A percentile compares a stretch with the other conserved stretches of the same genome.
Evolutionary conservation across 2,797 vertebrate species (phyloP).

Genomic region (Cyclura pinguis): DNA sequence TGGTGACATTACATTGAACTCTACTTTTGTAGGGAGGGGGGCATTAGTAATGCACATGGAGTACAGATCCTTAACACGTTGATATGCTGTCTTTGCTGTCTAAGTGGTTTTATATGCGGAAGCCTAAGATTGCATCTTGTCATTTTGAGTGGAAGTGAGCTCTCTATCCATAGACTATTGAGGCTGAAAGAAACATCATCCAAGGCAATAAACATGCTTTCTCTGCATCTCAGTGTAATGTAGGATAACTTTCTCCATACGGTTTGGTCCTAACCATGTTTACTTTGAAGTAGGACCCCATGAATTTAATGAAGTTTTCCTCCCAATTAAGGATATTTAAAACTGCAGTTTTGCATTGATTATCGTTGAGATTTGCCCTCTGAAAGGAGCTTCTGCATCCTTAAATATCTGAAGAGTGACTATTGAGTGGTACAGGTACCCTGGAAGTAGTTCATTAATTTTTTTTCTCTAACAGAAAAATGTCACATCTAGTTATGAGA

Average conservation of each 20-base stretch:
- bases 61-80: slow-evolving; percentile 4
- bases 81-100: background rate
- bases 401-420: background rate
- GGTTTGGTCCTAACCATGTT: background rate
- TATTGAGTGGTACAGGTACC: background rate
- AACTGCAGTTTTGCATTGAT: background rate
- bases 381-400: background rate
- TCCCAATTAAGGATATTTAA: background rate
- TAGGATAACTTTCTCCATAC: background rate
- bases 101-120: slow-evolving; percentile 31
- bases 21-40: background rate
- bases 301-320: background rate
- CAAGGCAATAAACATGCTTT: background rate
- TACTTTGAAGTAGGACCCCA: background rate
- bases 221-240: background rate
- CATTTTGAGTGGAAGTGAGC: background rate
- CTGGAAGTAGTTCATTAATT: background rate
- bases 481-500: background rate
- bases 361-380: background rate
- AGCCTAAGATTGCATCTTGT: background rate
- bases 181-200: background rate
- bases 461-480: background rate
- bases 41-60: background rate
- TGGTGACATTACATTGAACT: slow-evolving; percentile 56
- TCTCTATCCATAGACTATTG: background rate